Percentiles rank a stretch among this genome's conserved stretches.
Conservation (phyloP, 2,888 invertebrate genomes). For the Diploptera punctata region DNA sequence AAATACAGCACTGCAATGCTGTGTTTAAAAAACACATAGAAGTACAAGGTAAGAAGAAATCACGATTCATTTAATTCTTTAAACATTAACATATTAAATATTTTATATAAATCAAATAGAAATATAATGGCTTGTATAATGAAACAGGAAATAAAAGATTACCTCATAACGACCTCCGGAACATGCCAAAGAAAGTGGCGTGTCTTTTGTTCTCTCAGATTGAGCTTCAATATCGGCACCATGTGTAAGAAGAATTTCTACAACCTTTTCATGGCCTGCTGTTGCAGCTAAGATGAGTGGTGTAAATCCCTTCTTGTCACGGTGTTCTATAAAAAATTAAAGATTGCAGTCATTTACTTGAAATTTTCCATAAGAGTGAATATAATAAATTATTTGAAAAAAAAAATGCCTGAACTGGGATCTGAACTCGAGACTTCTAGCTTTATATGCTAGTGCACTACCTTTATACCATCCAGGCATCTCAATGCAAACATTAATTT, state of each 20-base stretch:
- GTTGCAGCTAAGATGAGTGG: constrained; percentile 97
- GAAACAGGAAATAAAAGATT: too few species aligned
- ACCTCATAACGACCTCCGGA: constrained; percentile 96
- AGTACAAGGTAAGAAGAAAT: too few species aligned
- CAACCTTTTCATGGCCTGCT: constrained; percentile 91
- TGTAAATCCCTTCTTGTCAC: constrained; percentile 99
- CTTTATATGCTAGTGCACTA: too few species aligned
- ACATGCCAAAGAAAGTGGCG: constrained; percentile 95
- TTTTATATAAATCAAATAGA: not conserved
- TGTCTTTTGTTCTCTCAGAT: constrained; percentile 98
- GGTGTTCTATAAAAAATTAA: constrained; percentile 79
- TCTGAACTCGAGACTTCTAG: too few species aligned
- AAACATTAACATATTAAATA: not conserved
- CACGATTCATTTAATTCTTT: not conserved
- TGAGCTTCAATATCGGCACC: constrained; percentile 99
- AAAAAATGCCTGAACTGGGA: too few species aligned
- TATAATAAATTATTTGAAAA: too few species aligned
- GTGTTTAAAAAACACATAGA: too few species aligned
- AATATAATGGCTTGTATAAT: not conserved
- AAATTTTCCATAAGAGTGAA: too few species aligned
- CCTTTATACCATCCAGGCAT: too few species aligned
- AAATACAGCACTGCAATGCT: too few species aligned
- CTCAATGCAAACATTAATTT: too few species aligned
- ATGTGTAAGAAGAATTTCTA: constrained; percentile 91
- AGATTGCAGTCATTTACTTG: too few species aligned